Evolutionary conservation across 2,113 vertebrate genomes (phyloP), one percentile per base, ranked within the genome.

Genomic region (Poeciliopsis prolifica): DNA sequence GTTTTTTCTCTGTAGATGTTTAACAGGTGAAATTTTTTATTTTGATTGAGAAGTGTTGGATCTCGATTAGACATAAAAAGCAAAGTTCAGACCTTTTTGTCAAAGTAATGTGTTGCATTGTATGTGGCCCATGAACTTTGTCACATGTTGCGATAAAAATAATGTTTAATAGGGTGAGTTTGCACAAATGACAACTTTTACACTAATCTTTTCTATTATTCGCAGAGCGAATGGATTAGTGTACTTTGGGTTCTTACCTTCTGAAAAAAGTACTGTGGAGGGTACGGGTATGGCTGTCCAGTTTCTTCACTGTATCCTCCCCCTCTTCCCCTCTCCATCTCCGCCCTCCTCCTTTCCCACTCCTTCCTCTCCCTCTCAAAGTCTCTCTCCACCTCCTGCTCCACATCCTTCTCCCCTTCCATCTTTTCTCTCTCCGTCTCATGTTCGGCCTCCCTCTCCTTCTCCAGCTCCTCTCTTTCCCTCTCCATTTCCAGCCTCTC

Each of bases 231-330:
- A 13, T 17, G 22, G 33, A 1, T 58, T 10, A 51, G 22, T 8
- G 11, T 29, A 12, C 26, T 72, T 61, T 61, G n/a, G 58, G 60
- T 51, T 22, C 72, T 80, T 87, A 95, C 95, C 91, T 95, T 95
- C 0, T 94, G 80, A 42, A 83, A 40, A 51, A 90, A 90, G 75
- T 92, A 93, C 70, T 92, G 84, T 35, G 91, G 86, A 65, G 87
- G 74, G 54, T 88, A 88, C 12, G 91, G 74, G 76, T 89, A 81
- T 44, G 88, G 86, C 54, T 73, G 77, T 69, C 83, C 65, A 31
- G 72, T 77, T 77, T 89, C 87, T 66, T 86, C 87, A 63, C 86
- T 79, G 61, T 94, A 88, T 6, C 62, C 77, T 31, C 84, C 83
- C 29, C 28, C 65, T 61, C 86, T 60, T 24, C 51, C 40, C 61